A percentile compares a stretch with the other conserved stretches of the same genome.
phyloP scores from a whole-genome alignment of 2,888 invertebrate species.

The Thymelicus acteon region DNA sequence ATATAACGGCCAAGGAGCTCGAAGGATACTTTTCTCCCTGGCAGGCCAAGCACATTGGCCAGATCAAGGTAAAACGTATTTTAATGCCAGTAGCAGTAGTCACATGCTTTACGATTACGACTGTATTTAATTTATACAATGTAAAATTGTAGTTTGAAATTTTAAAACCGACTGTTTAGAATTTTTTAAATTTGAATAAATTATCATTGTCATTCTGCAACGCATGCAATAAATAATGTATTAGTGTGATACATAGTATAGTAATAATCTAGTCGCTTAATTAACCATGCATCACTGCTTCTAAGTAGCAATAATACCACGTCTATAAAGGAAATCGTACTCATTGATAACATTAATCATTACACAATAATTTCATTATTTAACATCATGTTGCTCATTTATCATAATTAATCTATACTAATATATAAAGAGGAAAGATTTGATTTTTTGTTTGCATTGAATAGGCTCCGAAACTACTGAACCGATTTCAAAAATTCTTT shows the following conservation, averaged over 20 bases:
- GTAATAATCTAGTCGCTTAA: background rate
- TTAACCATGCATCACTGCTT: background rate
- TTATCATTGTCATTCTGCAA: background rate
- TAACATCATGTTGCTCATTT: background rate
- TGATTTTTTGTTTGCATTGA: no score
- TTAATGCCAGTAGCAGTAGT: conserved; percentile 19
- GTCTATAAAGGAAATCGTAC: background rate
- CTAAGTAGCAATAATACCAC: background rate
- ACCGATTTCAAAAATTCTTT: no score
- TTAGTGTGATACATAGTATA: no score
- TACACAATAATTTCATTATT: background rate
- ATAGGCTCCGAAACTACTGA: no score
- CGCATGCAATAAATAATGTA: no score
- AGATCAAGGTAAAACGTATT: conserved; percentile 84
- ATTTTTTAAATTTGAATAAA: background rate
- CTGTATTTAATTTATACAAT: background rate
- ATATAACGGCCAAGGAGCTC: conserved; percentile 89
- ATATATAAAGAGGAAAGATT: no score
- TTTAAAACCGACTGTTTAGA: background rate
- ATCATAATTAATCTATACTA: background rate
- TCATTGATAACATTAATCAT: background rate
- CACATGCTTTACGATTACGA: background rate
- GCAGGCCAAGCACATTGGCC: conserved; percentile 93
- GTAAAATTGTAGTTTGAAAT: background rate
- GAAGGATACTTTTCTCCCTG: conserved; percentile 94